Percentiles rank a stretch among this genome's conserved stretches.
These are phyloP conservation scores for Oreochromis aureus DNA, from an alignment of 2,113 vertebrate species.

Conservation along the genomic window DNA sequence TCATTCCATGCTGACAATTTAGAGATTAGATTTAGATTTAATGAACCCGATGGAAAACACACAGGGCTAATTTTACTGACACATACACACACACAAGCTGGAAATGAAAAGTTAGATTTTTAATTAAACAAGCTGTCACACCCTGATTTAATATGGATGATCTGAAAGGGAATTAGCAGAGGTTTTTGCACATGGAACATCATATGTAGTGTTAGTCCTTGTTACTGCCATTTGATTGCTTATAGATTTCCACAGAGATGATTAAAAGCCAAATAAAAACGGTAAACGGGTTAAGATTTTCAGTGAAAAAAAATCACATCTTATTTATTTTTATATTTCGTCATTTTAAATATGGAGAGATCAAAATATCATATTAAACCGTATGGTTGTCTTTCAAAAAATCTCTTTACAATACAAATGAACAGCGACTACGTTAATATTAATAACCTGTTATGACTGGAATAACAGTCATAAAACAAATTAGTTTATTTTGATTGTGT, in stretches of 20 bases:
- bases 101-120: not conserved
- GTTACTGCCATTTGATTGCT: not conserved
- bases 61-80: not conserved
- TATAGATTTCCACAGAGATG: not conserved
- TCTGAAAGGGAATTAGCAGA: not conserved
- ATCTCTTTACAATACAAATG: not conserved
- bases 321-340: not conserved
- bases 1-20: not conserved
- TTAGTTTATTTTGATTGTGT: too few relatives aligned
- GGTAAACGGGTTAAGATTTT: not conserved
- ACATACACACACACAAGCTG: not conserved
- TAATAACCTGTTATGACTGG: not conserved
- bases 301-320: not conserved
- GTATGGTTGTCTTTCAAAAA: not conserved
- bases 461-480: not conserved
- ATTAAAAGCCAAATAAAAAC: not conserved
- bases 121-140: not conserved
- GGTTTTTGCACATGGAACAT: not conserved
- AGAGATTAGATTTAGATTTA: not conserved
- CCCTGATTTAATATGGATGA: not conserved
- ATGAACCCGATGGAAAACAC: constrained; percentile 2
- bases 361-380: not conserved
- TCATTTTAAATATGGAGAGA: not conserved
- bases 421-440: not conserved
- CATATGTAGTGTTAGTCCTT: not conserved